These are phyloP conservation scores for Neodiprion virginianus DNA, from an alignment of 1,140 invertebrate species.

Conservation along the genomic window DNA sequence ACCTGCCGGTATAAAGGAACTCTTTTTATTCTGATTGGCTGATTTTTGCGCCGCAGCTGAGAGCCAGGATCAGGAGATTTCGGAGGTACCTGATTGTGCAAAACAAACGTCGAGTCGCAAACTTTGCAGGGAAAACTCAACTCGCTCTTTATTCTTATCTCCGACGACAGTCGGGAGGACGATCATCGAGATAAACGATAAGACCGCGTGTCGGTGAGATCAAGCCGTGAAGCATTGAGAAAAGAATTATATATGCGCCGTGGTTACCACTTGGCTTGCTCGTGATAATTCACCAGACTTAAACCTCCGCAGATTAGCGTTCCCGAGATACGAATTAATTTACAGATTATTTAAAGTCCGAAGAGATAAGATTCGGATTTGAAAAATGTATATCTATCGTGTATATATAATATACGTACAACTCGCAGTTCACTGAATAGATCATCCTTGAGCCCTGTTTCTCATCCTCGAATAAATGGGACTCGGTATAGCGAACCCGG, in stretches of 20 bases:
- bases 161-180: not conserved
- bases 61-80: no score
- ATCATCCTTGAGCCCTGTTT: not conserved
- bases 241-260: not conserved
- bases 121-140: not conserved
- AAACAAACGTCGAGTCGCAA: not conserved
- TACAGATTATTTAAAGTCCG: not conserved
- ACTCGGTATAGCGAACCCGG: not conserved
- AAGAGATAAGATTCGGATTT: not conserved
- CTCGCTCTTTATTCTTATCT: not conserved
- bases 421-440: not conserved
- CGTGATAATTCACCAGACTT: not conserved
- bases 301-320: not conserved
- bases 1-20: no score
- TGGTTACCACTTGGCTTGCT: not conserved
- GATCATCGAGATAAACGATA: not conserved
- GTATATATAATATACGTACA: no score
- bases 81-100: not conserved
- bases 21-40: no score
- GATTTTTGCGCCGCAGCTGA: no score
- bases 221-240: not conserved
- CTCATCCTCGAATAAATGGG: not conserved
- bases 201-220: constrained; percentile 6
- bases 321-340: not conserved
- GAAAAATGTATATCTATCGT: not conserved